phyloP scores from a whole-genome alignment of 2,797 vertebrate species.

The Caiman crocodilus region DNA sequence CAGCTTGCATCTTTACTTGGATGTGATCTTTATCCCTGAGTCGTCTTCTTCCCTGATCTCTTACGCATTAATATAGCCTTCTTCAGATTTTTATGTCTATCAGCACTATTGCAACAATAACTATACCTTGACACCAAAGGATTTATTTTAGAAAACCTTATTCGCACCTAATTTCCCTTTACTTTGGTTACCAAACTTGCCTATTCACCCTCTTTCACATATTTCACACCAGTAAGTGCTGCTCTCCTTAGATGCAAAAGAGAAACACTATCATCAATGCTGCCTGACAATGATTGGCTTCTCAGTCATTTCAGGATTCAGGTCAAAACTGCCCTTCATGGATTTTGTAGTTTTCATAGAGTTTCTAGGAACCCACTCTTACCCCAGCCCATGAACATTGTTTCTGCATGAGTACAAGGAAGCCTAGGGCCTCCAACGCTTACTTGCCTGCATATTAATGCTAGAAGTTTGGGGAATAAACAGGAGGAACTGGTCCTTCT shows the following conservation, averaged over 20 bases:
- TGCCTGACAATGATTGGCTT: neutral
- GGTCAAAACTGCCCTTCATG: neutral
- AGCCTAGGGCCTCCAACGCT: too few relatives aligned
- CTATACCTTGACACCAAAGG: too few relatives aligned
- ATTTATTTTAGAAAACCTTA: too few relatives aligned
- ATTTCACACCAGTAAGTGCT: neutral
- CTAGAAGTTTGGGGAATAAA: too few relatives aligned
- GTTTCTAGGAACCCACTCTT: neutral
- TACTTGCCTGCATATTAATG: too few relatives aligned
- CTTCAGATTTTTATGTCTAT: neutral
- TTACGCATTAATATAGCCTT: neutral
- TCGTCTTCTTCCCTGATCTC: neutral
- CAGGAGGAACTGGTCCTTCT: too few relatives aligned
- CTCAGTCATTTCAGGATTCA: neutral
- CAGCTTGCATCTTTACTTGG: neutral
- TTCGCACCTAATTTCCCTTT: too few relatives aligned
- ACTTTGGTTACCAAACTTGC: neutral
- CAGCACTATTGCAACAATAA: neutral
- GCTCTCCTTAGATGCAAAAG: neutral
- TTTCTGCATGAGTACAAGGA: too few relatives aligned
- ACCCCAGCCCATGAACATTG: neutral
- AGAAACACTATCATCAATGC: neutral
- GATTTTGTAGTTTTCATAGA: neutral
- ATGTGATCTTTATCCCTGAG: neutral
- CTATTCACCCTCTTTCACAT: neutral